Evolutionary conservation across 2,888 invertebrate species (phyloP).

Genomic region (Ypsolopha scabrella): DNA sequence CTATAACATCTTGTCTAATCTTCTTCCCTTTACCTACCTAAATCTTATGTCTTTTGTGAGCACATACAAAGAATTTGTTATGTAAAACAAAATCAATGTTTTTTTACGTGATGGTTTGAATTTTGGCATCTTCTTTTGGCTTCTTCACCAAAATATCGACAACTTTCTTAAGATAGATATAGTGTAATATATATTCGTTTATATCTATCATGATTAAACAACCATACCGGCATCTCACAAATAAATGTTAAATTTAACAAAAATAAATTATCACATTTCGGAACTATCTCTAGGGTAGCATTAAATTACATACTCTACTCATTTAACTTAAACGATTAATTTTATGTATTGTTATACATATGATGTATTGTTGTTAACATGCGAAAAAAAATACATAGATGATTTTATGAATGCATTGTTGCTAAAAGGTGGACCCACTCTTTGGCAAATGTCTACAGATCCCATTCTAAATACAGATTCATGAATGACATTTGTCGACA

Average conservation of each 20-base stretch:
- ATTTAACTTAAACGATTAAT: not conserved
- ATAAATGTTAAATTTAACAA: slow-evolving; percentile 12
- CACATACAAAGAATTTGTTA: slow-evolving; percentile 21
- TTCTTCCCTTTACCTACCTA: slow-evolving; percentile 18
- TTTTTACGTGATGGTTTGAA: slow-evolving; percentile 12
- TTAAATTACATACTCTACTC: not conserved
- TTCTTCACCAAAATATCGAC: slow-evolving; percentile 44
- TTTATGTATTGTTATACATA: not conserved
- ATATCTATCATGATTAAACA: not conserved
- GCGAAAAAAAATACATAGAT: no score
- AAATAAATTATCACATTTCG: slow-evolving; percentile 48
- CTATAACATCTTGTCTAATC: slow-evolving; percentile 10
- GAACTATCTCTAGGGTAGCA: slow-evolving; percentile 31
- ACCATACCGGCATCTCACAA: slow-evolving; percentile 7
- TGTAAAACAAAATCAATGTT: not conserved
- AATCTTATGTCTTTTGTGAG: slow-evolving; percentile 56
- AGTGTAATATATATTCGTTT: not conserved
- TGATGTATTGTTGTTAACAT: not conserved
- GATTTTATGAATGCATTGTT: no score
- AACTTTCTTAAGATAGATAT: slow-evolving; percentile 1
- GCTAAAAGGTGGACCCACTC: no score
- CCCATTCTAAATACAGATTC: no score
- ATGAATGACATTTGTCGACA: no score
- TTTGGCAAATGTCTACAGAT: no score
- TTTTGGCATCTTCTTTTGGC: slow-evolving; percentile 66